A percentile compares a stretch with the other conserved stretches of the same genome.
phyloP scores from a whole-genome alignment of 2,113 vertebrate species.

The Vidua chalybeata region DNA sequence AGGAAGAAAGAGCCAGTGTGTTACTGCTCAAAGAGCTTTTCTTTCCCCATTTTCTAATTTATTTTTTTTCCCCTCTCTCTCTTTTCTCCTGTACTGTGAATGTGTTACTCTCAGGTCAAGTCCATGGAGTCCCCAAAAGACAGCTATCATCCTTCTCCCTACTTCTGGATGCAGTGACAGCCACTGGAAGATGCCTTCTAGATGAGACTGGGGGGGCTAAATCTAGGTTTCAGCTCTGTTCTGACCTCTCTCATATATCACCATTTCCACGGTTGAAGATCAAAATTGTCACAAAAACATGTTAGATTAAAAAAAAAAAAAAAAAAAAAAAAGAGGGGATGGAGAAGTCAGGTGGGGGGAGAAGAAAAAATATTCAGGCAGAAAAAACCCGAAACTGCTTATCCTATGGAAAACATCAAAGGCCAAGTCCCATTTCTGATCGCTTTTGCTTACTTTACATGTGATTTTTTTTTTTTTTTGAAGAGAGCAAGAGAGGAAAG shows the following conservation, averaged over 20 bases:
- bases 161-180: conserved; percentile 60
- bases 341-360: accelerated
- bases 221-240: conserved; percentile 21
- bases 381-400: background rate
- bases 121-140: conserved; percentile 65
- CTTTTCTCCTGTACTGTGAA: conserved; percentile 75
- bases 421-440: conserved; percentile 8
- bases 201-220: conserved; percentile 6
- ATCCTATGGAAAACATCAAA: conserved; percentile 70
- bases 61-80: background rate
- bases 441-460: conserved; percentile 60
- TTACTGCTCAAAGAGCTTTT: conserved; percentile 85
- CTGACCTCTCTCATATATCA: conserved; percentile 7
- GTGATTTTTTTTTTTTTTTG: background rate
- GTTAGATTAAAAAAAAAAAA: background rate
- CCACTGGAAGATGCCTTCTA: conserved; percentile 58
- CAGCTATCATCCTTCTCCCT: conserved; percentile 70
- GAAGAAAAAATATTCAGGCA: background rate
- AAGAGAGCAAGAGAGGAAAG: conserved; percentile 14
- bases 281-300: conserved; percentile 10
- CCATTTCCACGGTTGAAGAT: background rate
- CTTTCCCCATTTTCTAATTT: conserved; percentile 58
- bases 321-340: accelerated
- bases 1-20: conserved; percentile 87
- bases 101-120: conserved; percentile 78